Evolutionary conservation across 2,888 invertebrate genomes (phyloP).

Genomic region (Leucoma salicis): DNA sequence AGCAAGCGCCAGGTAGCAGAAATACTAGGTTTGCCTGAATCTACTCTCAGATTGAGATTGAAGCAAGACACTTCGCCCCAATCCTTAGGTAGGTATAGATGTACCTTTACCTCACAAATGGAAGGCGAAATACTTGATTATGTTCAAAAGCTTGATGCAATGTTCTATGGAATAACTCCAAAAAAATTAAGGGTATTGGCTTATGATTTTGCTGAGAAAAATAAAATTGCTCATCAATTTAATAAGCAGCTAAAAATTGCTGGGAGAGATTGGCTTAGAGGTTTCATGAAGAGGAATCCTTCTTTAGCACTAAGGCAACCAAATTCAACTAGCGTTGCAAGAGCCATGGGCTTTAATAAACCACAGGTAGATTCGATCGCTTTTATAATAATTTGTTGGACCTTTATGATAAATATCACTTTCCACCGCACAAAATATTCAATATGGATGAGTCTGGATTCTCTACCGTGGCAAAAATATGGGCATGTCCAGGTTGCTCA

Average conservation of each 20-base stretch:
- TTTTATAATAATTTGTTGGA: too few relatives aligned
- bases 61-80: not conserved
- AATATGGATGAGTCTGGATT: too few relatives aligned
- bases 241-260: slow-evolving; percentile 16
- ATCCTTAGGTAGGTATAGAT: not conserved
- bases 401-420: too few relatives aligned
- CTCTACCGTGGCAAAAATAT: too few relatives aligned
- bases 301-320: slow-evolving; percentile 16
- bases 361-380: not conserved
- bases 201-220: slow-evolving; percentile 7
- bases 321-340: slow-evolving; percentile 21
- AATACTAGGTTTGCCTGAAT: not conserved
- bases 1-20: not conserved
- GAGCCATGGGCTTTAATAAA: slow-evolving; percentile 38
- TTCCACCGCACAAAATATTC: too few relatives aligned
- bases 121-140: not conserved
- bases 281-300: slow-evolving; percentile 19
- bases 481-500: too few relatives aligned
- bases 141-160: not conserved
- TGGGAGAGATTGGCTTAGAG: slow-evolving; percentile 24
- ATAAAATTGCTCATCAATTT: slow-evolving; percentile 15
- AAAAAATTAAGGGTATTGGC: not conserved
- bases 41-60: not conserved
- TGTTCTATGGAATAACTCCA: not conserved
- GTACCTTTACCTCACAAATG: not conserved